Evolutionary conservation across 2,113 vertebrate species (phyloP).

Genomic region (Lasiurus cinereus): DNA sequence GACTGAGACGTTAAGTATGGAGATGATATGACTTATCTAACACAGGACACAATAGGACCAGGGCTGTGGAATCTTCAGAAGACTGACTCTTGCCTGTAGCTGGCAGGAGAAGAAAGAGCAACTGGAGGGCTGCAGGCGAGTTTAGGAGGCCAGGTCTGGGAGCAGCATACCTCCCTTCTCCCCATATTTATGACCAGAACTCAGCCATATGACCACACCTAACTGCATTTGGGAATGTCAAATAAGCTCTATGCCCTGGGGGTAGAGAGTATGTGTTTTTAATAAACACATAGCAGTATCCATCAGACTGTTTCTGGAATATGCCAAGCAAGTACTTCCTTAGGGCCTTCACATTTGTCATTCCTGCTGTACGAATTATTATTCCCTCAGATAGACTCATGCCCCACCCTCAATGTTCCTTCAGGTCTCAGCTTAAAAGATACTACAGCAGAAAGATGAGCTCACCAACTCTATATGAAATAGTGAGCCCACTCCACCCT

Average conservation of each 20-base stretch:
- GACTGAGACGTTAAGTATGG: background rate
- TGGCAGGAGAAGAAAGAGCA: background rate
- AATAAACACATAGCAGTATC: background rate
- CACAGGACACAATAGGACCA: background rate
- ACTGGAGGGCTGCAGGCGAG: background rate
- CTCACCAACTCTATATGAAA: background rate
- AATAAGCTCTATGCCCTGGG: background rate
- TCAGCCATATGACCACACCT: background rate
- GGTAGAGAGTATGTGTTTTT: background rate
- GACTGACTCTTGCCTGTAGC: too few species aligned
- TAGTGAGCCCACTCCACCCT: background rate
- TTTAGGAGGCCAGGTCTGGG: background rate
- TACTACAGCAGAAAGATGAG: background rate
- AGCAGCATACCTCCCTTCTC: background rate
- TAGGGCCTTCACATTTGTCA: background rate
- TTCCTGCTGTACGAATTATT: too few species aligned
- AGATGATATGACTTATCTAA: background rate
- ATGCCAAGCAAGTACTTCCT: background rate
- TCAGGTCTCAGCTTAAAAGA: background rate
- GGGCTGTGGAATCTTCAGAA: background rate
- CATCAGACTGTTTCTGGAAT: background rate
- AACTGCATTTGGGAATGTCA: background rate
- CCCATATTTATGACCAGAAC: background rate
- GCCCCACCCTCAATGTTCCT: background rate
- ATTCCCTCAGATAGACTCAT: background rate